A percentile compares a stretch with the other conserved stretches of the same genome.
Conservation (phyloP, 1,140 invertebrate species). For the Homarus americanus region DNA sequence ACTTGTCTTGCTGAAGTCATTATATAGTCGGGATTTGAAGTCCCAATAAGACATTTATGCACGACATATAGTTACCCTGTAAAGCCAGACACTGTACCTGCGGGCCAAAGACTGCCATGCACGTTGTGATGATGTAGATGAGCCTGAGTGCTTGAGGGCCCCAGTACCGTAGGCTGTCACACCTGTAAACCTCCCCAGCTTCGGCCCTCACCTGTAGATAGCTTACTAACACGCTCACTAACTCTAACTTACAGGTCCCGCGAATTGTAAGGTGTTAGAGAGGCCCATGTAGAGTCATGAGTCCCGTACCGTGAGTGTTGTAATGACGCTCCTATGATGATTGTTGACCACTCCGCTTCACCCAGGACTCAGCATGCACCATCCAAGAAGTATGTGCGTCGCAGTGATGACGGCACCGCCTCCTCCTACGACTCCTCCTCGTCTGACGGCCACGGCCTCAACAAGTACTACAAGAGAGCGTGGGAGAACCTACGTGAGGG, state of each 20-base stretch:
- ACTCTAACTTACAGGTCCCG: constrained; percentile 74
- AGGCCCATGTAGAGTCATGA: constrained; percentile 53
- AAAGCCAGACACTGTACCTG: background rate
- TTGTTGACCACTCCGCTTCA: constrained; percentile 47
- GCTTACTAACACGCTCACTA: constrained; percentile 73
- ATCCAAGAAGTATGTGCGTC: constrained; percentile 76
- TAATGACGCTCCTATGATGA: constrained; percentile 28
- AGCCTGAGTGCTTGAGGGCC: background rate
- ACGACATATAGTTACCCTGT: background rate
- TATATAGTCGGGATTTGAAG: background rate
- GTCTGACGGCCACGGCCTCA: constrained; percentile 87
- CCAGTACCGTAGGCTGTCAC: background rate
- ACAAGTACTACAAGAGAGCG: constrained; percentile 91
- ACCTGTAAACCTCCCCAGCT: background rate
- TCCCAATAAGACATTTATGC: background rate
- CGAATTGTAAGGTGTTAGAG: constrained; percentile 66
- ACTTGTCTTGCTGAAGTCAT: background rate
- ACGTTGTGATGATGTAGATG: background rate
- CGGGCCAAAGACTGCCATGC: background rate
- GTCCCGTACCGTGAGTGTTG: constrained; percentile 50
- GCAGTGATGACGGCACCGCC: constrained; percentile 77
- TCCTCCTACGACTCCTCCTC: constrained; percentile 81
- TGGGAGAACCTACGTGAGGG: constrained; percentile 95
- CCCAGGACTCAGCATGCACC: constrained; percentile 75
- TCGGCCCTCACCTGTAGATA: constrained; percentile 14